These are phyloP conservation scores for Uria aalge DNA, from an alignment of 2,113 vertebrate genomes.

Conservation along the genomic window DNA sequence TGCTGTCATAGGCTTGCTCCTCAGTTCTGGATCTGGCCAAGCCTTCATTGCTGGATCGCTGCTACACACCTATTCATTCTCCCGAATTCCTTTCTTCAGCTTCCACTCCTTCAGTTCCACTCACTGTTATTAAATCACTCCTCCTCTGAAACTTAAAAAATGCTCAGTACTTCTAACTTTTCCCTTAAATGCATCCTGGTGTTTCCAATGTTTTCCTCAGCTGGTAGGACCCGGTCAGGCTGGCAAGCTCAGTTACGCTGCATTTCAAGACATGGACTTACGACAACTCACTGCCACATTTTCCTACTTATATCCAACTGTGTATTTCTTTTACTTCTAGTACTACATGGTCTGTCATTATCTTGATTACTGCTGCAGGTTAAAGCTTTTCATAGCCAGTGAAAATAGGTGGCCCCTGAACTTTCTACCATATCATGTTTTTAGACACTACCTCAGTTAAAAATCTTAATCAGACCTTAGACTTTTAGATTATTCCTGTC, in stretches of 20 bases:
- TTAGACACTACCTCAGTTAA: neutral
- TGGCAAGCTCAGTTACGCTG: neutral
- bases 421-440: neutral
- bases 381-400: neutral
- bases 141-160: neutral
- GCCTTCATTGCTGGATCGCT: neutral
- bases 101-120: neutral
- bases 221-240: neutral
- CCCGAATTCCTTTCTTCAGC: neutral
- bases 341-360: neutral
- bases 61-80: neutral
- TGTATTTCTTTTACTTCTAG: neutral
- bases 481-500: neutral
- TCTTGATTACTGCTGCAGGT: neutral
- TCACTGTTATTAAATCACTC: neutral
- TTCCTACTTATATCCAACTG: neutral
- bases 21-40: neutral
- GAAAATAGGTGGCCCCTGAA: neutral
- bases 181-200: neutral
- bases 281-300: neutral
- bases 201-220: neutral
- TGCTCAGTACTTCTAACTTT: neutral
- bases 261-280: neutral
- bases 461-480: neutral
- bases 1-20: neutral